These are phyloP conservation scores for Isotomurus palustris DNA, from an alignment of 2,888 invertebrate species.

Conservation along the genomic window DNA sequence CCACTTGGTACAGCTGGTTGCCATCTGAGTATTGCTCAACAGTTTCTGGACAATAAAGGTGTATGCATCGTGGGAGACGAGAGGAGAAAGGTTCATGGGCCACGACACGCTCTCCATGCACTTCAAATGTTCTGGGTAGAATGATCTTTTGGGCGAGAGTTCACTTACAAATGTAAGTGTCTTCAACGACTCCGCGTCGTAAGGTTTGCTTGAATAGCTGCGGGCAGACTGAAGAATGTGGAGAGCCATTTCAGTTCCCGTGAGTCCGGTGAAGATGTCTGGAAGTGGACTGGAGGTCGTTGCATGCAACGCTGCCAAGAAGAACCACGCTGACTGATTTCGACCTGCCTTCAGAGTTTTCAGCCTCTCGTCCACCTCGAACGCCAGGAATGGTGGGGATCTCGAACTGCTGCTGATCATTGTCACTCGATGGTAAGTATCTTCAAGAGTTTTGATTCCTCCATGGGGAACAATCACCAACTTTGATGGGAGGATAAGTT, in stretches of 20 bases:
- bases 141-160: slow-evolving; percentile 16
- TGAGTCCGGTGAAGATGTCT: slow-evolving; percentile 28
- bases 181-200: slow-evolving; percentile 8
- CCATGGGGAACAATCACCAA: slow-evolving; percentile 1
- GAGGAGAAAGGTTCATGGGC: slow-evolving; percentile 8
- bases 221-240: slow-evolving; percentile 24
- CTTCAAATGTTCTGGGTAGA: slow-evolving; percentile 20
- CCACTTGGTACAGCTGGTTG: slow-evolving; percentile 1
- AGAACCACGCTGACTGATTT: slow-evolving; percentile 26
- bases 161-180: slow-evolving; percentile 11
- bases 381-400: slow-evolving; percentile 7
- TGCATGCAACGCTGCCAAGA: slow-evolving; percentile 24
- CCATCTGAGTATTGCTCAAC: slow-evolving; percentile 14
- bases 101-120: slow-evolving; percentile 13
- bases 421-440: not conserved
- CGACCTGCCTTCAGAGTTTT: slow-evolving; percentile 20
- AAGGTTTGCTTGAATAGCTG: slow-evolving; percentile 26
- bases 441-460: not conserved
- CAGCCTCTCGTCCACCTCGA: slow-evolving; percentile 8
- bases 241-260: slow-evolving; percentile 30
- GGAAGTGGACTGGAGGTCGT: slow-evolving; percentile 22
- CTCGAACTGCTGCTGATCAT: not conserved
- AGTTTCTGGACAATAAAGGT: slow-evolving; percentile 18
- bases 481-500: not conserved
- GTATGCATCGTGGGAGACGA: slow-evolving; percentile 25